Evolutionary conservation across 2,113 vertebrate genomes (phyloP), one percentile per base, ranked within the genome.

Genomic region (Orientallactaga bullata): DNA sequence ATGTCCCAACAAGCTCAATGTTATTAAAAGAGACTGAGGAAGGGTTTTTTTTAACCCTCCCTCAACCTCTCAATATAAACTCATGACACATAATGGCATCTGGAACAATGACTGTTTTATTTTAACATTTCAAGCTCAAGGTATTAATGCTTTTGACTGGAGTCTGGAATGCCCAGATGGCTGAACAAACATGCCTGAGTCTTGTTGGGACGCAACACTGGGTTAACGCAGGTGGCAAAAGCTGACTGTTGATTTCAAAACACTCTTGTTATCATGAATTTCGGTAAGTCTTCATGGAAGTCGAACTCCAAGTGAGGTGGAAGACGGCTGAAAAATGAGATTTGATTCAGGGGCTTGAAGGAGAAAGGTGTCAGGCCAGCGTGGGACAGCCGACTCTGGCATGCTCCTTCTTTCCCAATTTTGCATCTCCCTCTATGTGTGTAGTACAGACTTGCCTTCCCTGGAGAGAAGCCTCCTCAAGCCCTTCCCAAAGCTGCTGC

Each of bases 401-500:
- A 74, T 39, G 63, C 30, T 32, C 26, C 23, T 42, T 68, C 69
- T 37, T 94, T 93, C 32, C 89, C 66, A 61, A 60, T 63, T 91
- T 74, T 23, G 61, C 1, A 77, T 61, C 37, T 89, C 76, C 71
- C 68, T 85, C 82, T 90, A 35, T 60, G 24, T n/a, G 42, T 39
- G n/a, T 23, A 71, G 71, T 65, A 39, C 2, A 93, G 94, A 77
- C 78, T 83, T 88, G 73, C 77, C 55, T 90, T 85, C 80, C 68
- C 47, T 85, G 35, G 78, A 95, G 86, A 90, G 74, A 91, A 61
- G 65, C 13, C 18, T 89, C 69, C 58, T 91, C 79, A 35, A 72
- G 91, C 94, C 85, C 83, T 96, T 96, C 95, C 96, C 91, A 96
- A 95, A 92, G 82, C 92, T 58, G 92, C 92, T 97, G 97, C 97